Evolutionary conservation across 2,888 invertebrate species (phyloP), one percentile per base, ranked within the genome.

Genomic region (Rutpela maculata): DNA sequence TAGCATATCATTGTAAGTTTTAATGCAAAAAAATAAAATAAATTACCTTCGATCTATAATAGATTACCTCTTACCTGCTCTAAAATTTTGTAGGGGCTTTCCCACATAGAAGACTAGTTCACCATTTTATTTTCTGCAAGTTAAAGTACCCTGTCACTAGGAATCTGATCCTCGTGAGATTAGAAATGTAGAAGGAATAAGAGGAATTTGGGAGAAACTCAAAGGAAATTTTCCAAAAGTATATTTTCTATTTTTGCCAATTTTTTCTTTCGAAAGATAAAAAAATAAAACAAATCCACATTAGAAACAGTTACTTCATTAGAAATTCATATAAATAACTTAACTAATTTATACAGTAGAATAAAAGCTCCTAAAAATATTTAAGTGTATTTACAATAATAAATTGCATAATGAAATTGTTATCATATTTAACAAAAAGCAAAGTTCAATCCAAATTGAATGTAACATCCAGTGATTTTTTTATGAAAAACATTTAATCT

Each of bases 251-350:
- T 35, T 26, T n/a, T 26, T 26, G 6, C 26, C 2, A 38, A 6
- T 38, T 38, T 38, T 43, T 43, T 43, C 43, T 22, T 5, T 62
- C 10, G 2, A 62, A 31, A 31, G 0, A 65, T 31, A 11, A 5
- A n/a, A 35, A 66, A 55, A 69, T 76, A 68, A 19, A 77, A 74
- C 50, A 73, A 77, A 79, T 81, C 75, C 76, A 76, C 6, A 19
- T 76, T 85, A 86, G 86, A 87, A 87, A 87, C 87, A 86, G 81
- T 85, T 83, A 85, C 81, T 86, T 86, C 86, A 86, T 87, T 86
- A 85, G 84, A 87, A 86, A 87, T 82, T 84, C 82, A 85, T 86
- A 86, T 86, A 86, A 86, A 87, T 87, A 84, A 82, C 83, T 82
- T 84, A 85, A 81, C 79, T 79, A 80, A 82, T 82, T 83, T 83